Evolutionary conservation across 2,113 vertebrate genomes (phyloP), one percentile per base, ranked within the genome.

Genomic region (Leptodactylus fuscus): DNA sequence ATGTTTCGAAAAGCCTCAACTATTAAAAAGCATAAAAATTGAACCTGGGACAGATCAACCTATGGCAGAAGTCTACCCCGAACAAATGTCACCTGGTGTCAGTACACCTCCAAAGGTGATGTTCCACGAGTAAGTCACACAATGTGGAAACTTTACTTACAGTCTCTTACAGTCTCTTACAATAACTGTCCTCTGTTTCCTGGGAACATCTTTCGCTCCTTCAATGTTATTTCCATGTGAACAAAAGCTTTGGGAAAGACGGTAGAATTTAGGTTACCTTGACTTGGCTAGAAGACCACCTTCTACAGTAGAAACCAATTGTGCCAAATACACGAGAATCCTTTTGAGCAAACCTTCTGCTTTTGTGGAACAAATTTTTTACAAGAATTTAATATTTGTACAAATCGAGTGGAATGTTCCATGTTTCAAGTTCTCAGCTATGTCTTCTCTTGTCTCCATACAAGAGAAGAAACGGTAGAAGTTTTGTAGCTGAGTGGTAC

Each of bases 21-120:
- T 96, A 90, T 94, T 95, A 91, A 97, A 95, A 92, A 88, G 94
- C 89, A 97, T 99, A 91, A 99, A 99, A 94, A 91, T 93, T 27
- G 97, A 99, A 89, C 94, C 94, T 36, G 95, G 91, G 84, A 87
- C 92, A 0, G 95, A 97, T 88, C 90, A 93, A 46, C 90, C 88
- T 0, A 91, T 92, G 88, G 90, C 91, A 55, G 94, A 95, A 83
- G 93, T 94, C 87, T 95, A 95, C 88, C 92, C 94, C 87, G 96
- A 96, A 77, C 95, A 97, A 90, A 92, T 97, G 89, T 96, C 96
- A 51, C 95, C 96, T 85, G 81, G 96, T 90, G 95, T 97, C 92
- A 95, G 93, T 85, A 95, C 95, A 0, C 93, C 94, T 77, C 93
- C 91, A 76, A 92, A 94, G 88, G 92, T 92, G 9, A 88, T 95